Evolutionary conservation across 2,797 vertebrate species (phyloP).

Genomic region (Clarias platycephalus): DNA sequence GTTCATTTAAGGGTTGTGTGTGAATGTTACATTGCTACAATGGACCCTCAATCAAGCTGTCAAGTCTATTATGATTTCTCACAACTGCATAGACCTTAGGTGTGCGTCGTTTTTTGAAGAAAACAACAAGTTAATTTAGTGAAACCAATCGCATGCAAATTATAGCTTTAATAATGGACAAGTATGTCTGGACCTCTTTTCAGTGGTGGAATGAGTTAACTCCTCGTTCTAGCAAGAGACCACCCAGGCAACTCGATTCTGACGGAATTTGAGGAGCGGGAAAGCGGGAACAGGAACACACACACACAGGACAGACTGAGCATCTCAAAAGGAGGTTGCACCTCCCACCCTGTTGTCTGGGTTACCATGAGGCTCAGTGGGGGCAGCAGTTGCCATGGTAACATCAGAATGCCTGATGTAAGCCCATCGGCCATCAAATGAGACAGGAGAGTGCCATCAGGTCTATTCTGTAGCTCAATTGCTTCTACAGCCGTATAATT

Average conservation of each 20-base stretch:
- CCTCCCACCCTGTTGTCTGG: conserved; percentile 52
- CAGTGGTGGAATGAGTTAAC: conserved; percentile 21
- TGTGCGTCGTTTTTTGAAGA: neutral
- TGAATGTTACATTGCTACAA: neutral
- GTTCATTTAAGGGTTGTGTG: neutral
- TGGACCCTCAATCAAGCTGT: neutral
- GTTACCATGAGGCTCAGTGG: conserved; percentile 53
- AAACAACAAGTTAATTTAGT: neutral
- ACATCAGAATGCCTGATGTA: conserved; percentile 53
- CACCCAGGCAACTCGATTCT: conserved; percentile 41
- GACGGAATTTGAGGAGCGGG: conserved; percentile 32
- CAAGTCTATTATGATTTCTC: neutral
- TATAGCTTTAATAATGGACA: conserved; percentile 11
- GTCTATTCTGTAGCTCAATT: conserved; percentile 28
- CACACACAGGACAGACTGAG: conserved; percentile 32
- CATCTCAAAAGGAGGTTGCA: conserved; percentile 46
- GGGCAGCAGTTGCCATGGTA: conserved; percentile 58
- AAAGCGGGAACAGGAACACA: conserved; percentile 28
- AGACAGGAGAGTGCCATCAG: neutral
- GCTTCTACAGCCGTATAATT: neutral
- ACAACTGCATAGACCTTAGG: neutral
- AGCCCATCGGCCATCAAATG: conserved; percentile 44
- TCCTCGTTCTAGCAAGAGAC: conserved; percentile 32
- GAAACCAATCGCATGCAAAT: conserved; percentile 7
- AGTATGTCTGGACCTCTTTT: conserved; percentile 11